A percentile compares a stretch with the other conserved stretches of the same genome.
Conservation (phyloP, 2,888 invertebrate genomes). For the Autographa gamma region DNA sequence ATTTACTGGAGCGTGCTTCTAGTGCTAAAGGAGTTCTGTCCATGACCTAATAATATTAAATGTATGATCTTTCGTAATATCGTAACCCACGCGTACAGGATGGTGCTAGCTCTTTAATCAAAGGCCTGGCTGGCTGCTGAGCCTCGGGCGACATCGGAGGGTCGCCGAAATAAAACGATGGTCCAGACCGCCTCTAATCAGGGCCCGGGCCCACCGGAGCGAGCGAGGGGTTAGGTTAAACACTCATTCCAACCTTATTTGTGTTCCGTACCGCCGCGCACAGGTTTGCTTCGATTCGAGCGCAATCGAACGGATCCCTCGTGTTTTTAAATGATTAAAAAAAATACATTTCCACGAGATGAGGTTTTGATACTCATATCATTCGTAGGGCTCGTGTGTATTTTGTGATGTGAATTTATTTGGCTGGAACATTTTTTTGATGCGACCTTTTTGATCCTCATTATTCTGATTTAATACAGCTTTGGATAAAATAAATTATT, state of each 20-base stretch:
- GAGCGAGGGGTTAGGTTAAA: constrained; percentile 38
- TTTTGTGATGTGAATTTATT: constrained; percentile 19
- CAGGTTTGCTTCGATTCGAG: constrained; percentile 13
- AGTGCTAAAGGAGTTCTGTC: background rate
- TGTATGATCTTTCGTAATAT: constrained; percentile 4
- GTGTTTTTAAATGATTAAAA: constrained; percentile 34
- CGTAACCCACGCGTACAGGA: background rate
- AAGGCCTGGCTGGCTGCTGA: constrained; percentile 20
- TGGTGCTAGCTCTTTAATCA: constrained; percentile 46
- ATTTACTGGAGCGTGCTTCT: constrained; percentile 1
- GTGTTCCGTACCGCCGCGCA: constrained; percentile 36
- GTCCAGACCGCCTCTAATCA: constrained; percentile 47
- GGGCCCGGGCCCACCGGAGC: constrained; percentile 23
- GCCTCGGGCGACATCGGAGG: constrained; percentile 29
- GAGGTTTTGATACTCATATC: constrained; percentile 16
- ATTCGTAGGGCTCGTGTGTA: constrained; percentile 18
- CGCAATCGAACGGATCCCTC: constrained; percentile 5
- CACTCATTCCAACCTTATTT: constrained; percentile 43
- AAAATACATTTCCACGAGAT: constrained; percentile 23
- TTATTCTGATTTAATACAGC: constrained; percentile 32
- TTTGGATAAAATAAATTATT: constrained; percentile 1
- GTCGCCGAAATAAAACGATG: constrained; percentile 45
- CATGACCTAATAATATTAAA: background rate
- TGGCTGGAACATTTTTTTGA: constrained; percentile 14
- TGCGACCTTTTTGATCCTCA: constrained; percentile 19